Conservation (phyloP, 1,140 invertebrate genomes). For the Magallana angulata region DNA sequence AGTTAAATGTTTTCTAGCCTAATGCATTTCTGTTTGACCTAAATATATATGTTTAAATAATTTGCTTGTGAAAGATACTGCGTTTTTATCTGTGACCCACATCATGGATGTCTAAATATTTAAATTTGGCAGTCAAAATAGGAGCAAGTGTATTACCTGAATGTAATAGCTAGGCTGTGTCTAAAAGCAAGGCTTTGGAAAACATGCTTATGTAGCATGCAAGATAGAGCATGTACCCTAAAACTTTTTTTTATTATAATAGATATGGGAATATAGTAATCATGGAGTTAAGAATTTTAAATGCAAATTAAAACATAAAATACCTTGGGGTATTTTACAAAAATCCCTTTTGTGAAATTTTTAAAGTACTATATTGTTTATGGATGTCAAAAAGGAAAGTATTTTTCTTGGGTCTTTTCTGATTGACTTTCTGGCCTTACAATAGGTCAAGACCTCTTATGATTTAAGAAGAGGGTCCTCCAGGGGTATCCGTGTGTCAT, state of each 20-base stretch:
- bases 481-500: not conserved
- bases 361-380: conserved; percentile 22
- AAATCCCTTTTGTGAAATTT: conserved; percentile 14
- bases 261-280: not conserved
- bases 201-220: not conserved
- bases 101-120: conserved; percentile 28
- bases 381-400: conserved; percentile 17
- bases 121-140: conserved; percentile 21
- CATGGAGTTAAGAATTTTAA: not conserved
- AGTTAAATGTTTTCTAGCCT: not conserved
- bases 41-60: not conserved
- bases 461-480: conserved; percentile 1
- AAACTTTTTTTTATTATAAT: not conserved
- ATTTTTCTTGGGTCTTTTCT: conserved; percentile 25
- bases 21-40: conserved; percentile 10
- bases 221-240: not conserved
- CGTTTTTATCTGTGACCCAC: conserved; percentile 27
- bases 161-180: not conserved
- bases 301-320: conserved; percentile 25
- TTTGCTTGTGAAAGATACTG: not conserved
- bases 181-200: not conserved
- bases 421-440: conserved; percentile 11
- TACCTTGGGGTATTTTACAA: conserved; percentile 25
- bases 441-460: not conserved
- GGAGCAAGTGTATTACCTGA: not conserved